Evolutionary conservation across 2,797 vertebrate genomes (phyloP).

Genomic region (Epinephelus coioides): DNA sequence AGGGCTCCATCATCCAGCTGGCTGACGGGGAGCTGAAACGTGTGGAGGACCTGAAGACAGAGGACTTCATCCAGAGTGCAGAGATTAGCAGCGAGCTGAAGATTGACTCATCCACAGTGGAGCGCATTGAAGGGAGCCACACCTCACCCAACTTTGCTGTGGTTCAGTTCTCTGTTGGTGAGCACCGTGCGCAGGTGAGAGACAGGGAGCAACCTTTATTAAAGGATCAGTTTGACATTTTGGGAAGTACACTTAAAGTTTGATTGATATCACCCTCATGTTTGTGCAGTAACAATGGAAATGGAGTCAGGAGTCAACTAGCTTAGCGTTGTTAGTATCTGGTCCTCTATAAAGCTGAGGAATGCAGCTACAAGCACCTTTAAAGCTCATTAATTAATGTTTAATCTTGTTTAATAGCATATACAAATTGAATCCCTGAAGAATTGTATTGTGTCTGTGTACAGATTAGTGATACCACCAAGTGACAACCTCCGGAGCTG

Average conservation of each 20-base stretch:
- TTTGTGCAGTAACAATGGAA: neutral
- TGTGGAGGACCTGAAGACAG: conserved; percentile 97
- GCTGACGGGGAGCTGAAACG: conserved; percentile 98
- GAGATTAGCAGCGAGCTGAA: conserved; percentile 98
- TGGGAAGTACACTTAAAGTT: neutral
- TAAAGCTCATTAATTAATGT: neutral
- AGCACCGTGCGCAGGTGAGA: conserved; percentile 96
- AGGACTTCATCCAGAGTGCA: conserved; percentile 98
- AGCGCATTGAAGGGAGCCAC: conserved; percentile 94
- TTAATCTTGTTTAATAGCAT: neutral
- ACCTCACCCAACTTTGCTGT: conserved; percentile 90
- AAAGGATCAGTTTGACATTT: neutral
- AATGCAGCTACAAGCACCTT: neutral
- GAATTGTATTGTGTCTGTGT: neutral
- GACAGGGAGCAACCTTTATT: neutral
- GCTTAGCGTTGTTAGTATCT: neutral
- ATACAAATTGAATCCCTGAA: neutral
- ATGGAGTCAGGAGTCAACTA: neutral
- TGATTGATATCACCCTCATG: neutral
- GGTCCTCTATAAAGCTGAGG: neutral
- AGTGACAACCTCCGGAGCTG: too few species aligned
- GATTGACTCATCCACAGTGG: conserved; percentile 98
- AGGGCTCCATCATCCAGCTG: conserved; percentile 98
- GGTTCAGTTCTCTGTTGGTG: conserved; percentile 97
- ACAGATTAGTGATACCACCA: too few species aligned